Base-by-base conservation (phyloP, 2,113 vertebrate genomes). In the Nycticorax nycticorax region DNA sequence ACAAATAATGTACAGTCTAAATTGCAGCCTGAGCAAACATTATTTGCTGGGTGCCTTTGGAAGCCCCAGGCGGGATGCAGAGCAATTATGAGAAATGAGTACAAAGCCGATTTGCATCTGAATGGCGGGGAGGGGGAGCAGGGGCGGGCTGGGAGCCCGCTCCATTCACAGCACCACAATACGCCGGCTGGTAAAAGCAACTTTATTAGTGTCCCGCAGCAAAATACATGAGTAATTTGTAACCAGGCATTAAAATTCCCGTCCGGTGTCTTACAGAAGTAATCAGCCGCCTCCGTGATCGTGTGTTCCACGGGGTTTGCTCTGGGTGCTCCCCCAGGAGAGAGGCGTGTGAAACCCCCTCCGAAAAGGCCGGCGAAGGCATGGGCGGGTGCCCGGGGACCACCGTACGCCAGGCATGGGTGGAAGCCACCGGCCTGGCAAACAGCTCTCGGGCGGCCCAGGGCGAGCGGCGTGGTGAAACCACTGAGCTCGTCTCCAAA, bases 191-290 rank as follows among this genome's bases (percentile, higher is more conserved):
- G 91, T 95, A 96, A 94, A 97, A 97, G 97, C 97, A 93, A 96
- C 94, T 97, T 98, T 97, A 98, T 97, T 98, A 96, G 97, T 97
- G 96, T 95, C 95, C 96, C 71, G 91, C 88, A 94, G 97, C 95
- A 97, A 93, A 92, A 94, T 92, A 95, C 93, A 97, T 95, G 79
- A 97, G 97, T 95, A 92, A 93, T 86, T 92, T 71, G 96, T 92
- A 97, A 95, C 45, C 94, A 94, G 95, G 92, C 92, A 86, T 92
- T 94, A 50, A 67, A 92, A 79, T 88, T 81, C 74, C 97, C 60
- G 12, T 47, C 88, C 64, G 39, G 69, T 35, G 85, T 79, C 50
- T 23, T 56, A 32, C 91, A 71, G 82, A 27, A 94, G 41, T 13
- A 24, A 90, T 48, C 39, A 11, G 45, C 95, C 80, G 74, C 93